Conservation (phyloP, 1,140 invertebrate genomes). For the Capitella teleta region DNA sequence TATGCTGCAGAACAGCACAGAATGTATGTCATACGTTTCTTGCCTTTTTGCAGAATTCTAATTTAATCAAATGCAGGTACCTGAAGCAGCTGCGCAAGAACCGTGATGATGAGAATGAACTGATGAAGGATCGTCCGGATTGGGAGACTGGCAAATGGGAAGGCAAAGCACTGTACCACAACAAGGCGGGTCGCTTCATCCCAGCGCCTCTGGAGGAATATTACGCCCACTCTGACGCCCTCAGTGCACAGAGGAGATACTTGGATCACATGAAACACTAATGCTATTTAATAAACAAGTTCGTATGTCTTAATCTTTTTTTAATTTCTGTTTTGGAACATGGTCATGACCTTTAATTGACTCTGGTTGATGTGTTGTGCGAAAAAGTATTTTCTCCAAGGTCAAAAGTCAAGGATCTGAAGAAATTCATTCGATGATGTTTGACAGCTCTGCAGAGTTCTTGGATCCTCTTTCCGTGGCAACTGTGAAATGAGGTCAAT, state of each 20-base stretch:
- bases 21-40: conserved; percentile 44
- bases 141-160: conserved; percentile 77
- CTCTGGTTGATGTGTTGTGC: too few species aligned
- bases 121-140: conserved; percentile 77
- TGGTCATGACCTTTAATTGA: too few species aligned
- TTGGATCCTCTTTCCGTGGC: too few species aligned
- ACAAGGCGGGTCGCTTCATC: conserved; percentile 47
- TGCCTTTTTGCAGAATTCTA: background rate
- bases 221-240: conserved; percentile 43
- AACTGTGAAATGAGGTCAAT: too few species aligned
- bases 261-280: conserved; percentile 5
- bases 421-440: too few species aligned
- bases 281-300: too few species aligned
- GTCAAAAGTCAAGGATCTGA: too few species aligned
- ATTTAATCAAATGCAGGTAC: conserved; percentile 37
- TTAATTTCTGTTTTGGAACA: too few species aligned
- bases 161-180: conserved; percentile 67
- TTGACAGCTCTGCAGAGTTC: too few species aligned
- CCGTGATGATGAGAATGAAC: conserved; percentile 67
- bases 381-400: too few species aligned
- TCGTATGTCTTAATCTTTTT: too few species aligned
- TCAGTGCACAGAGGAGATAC: conserved; percentile 1
- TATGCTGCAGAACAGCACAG: conserved; percentile 69
- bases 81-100: conserved; percentile 68
- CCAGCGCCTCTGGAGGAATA: conserved; percentile 48